Percentiles rank a stretch among this genome's conserved stretches.
Evolutionary conservation across 2,888 invertebrate species (phyloP).

Genomic region (Tupiocoris notatus): DNA sequence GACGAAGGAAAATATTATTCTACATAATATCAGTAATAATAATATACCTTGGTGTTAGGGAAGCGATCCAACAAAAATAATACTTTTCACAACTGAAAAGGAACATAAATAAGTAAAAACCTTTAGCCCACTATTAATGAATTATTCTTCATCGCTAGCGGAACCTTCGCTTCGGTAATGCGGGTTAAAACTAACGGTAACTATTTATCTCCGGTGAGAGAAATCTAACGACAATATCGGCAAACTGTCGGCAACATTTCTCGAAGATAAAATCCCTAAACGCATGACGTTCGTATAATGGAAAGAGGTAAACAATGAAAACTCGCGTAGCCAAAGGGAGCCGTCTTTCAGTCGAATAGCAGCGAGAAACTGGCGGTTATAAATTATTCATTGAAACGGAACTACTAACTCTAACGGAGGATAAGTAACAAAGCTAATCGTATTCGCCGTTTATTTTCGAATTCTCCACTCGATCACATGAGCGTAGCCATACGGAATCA

Average conservation of each 20-base stretch:
- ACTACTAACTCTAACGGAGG: constrained; percentile 12
- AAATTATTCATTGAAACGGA: constrained; percentile 37
- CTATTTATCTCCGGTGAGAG: not conserved
- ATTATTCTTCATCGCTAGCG: no score
- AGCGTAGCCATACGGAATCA: not conserved
- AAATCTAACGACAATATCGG: not conserved
- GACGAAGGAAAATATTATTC: no score
- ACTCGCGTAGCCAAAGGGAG: not conserved
- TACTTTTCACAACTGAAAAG: no score
- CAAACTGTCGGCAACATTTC: not conserved
- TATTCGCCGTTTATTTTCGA: constrained; percentile 14
- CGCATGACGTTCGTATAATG: not conserved
- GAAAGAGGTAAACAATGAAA: not conserved
- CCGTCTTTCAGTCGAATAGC: not conserved
- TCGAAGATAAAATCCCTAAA: not conserved
- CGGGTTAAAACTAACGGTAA: no score
- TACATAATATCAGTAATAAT: no score
- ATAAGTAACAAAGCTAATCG: constrained; percentile 28
- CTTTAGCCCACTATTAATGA: no score
- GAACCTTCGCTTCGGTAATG: no score
- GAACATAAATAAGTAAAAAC: no score
- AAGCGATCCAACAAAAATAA: no score
- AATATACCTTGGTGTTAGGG: no score
- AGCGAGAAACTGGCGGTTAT: constrained; percentile 23
- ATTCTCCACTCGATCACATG: not conserved